phyloP scores from a whole-genome alignment of 2,888 invertebrate genomes.

The Stramonita haemastoma region DNA sequence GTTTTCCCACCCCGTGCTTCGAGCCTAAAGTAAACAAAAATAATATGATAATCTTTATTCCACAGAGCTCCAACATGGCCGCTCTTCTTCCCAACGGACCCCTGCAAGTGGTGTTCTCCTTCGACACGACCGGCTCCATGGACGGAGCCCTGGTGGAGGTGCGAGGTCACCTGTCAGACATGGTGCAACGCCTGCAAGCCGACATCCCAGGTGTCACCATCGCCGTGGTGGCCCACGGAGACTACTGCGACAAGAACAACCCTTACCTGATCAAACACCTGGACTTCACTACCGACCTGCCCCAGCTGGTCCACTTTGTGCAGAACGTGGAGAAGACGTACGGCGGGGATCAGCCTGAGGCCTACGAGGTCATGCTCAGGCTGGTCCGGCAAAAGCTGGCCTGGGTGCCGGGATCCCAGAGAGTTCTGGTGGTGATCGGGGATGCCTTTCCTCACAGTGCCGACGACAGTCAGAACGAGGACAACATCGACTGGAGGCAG shows the following conservation, averaged over 20 bases:
- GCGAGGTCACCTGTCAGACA: slow-evolving; percentile 62
- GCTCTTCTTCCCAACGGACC: slow-evolving; percentile 46
- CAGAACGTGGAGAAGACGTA: slow-evolving; percentile 63
- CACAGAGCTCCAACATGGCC: not conserved
- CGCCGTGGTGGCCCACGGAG: slow-evolving; percentile 73
- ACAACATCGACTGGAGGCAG: slow-evolving; percentile 69
- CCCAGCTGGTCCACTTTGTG: slow-evolving; percentile 58
- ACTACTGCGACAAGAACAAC: slow-evolving; percentile 70
- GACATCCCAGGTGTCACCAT: slow-evolving; percentile 72
- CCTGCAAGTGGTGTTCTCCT: slow-evolving; percentile 71
- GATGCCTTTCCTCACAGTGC: slow-evolving; percentile 72
- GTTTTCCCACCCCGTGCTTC: no score
- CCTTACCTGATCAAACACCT: slow-evolving; percentile 67
- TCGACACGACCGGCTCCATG: slow-evolving; percentile 75
- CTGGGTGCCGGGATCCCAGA: slow-evolving; percentile 63
- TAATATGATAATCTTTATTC: no score
- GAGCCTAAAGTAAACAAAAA: no score
- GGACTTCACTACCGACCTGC: slow-evolving; percentile 61
- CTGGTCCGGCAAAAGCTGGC: slow-evolving; percentile 63
- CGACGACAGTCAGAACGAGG: slow-evolving; percentile 59
- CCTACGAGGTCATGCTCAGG: slow-evolving; percentile 71
- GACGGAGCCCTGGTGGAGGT: slow-evolving; percentile 59
- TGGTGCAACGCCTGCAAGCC: slow-evolving; percentile 69
- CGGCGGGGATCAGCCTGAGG: slow-evolving; percentile 72
- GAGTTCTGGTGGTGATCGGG: slow-evolving; percentile 71